Percentiles rank a stretch among this genome's conserved stretches.
Conservation (phyloP, 2,888 invertebrate species). For the Lasioglossum marginatum region DNA sequence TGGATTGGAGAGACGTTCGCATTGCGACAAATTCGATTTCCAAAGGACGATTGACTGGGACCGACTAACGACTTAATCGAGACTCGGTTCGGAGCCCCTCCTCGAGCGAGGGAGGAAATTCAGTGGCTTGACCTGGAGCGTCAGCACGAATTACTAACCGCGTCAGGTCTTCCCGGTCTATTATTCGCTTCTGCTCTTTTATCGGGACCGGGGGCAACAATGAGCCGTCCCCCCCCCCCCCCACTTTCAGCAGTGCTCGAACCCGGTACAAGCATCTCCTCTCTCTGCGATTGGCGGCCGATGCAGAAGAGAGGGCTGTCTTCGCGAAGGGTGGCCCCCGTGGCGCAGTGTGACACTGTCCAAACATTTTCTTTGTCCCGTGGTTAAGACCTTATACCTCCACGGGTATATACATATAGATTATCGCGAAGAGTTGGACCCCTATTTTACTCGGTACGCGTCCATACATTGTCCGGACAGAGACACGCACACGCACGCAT, state of each 20-base stretch:
- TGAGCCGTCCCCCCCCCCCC: constrained; percentile 46
- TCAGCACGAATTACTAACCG: constrained; percentile 60
- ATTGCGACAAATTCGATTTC: constrained; percentile 39
- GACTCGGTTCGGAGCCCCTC: constrained; percentile 31
- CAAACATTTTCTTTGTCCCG: constrained; percentile 84
- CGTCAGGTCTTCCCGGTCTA: constrained; percentile 58
- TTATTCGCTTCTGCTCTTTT: constrained; percentile 75
- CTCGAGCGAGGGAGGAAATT: constrained; percentile 51
- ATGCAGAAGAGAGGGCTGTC: constrained; percentile 69
- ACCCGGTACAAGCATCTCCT: constrained; percentile 46
- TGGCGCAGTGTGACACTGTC: constrained; percentile 82
- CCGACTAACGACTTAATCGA: constrained; percentile 61
- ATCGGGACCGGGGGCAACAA: constrained; percentile 70
- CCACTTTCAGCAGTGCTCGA: constrained; percentile 47
- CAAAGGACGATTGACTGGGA: constrained; percentile 44
- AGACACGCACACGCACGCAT: not conserved
- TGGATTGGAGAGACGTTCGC: not conserved
- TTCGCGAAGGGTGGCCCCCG: constrained; percentile 75
- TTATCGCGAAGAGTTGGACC: constrained; percentile 75
- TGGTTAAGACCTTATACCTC: constrained; percentile 79
- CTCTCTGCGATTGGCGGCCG: constrained; percentile 28
- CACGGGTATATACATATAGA: constrained; percentile 76
- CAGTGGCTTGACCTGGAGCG: constrained; percentile 39
- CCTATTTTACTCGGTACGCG: constrained; percentile 53
- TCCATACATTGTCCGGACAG: not conserved